Percentiles rank a stretch among this genome's conserved stretches.
Conservation (phyloP, 2,888 invertebrate species). For the Luperina nickerlii region DNA sequence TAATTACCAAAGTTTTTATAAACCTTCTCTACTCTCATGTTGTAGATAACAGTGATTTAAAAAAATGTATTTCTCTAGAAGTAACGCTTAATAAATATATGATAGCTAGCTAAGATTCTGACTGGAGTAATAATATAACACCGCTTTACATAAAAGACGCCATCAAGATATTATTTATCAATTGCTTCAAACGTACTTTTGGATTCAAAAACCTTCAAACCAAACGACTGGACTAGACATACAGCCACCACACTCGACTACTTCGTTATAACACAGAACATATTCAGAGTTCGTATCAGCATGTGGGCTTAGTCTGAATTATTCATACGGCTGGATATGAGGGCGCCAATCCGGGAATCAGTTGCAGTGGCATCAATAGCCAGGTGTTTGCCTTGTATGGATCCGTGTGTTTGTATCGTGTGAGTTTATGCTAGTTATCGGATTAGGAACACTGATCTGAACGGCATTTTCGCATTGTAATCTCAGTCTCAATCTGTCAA, state of each 20-base stretch:
- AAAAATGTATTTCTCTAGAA: neutral
- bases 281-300: slow-evolving; percentile 33
- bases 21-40: neutral
- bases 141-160: neutral
- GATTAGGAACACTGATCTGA: neutral
- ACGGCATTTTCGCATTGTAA: neutral
- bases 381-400: neutral
- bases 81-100: neutral
- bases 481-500: neutral
- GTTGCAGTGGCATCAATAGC: slow-evolving; percentile 29
- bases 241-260: neutral
- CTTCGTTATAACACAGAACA: slow-evolving; percentile 25
- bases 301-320: slow-evolving; percentile 47
- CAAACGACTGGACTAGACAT: neutral
- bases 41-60: neutral
- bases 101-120: neutral
- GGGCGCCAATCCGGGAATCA: slow-evolving; percentile 55
- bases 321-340: slow-evolving; percentile 52
- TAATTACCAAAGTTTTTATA: neutral
- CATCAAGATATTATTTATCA: neutral
- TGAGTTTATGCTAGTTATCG: neutral
- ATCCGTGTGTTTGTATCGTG: neutral
- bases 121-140: neutral
- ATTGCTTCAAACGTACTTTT: neutral
- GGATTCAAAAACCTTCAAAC: neutral